A percentile compares a stretch with the other conserved stretches of the same genome.
Evolutionary conservation across 1,140 invertebrate species (phyloP).

Genomic region (Battus philenor): DNA sequence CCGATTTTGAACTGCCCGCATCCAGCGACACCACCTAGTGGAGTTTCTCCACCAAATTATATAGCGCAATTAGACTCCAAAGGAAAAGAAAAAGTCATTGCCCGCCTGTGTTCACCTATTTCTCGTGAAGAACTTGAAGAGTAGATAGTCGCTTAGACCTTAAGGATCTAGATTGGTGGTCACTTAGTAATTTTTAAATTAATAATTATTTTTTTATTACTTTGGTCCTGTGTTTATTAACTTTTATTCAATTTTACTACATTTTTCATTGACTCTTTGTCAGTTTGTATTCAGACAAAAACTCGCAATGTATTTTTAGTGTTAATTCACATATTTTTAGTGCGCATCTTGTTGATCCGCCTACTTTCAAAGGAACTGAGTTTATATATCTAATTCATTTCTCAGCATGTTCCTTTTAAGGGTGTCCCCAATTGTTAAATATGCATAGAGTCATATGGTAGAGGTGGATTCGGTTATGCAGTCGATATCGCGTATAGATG

Average conservation of each 20-base stretch:
- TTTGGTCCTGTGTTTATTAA: not conserved
- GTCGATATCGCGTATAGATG: constrained; percentile 63
- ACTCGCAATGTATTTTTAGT: not conserved
- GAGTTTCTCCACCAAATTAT: too few relatives aligned
- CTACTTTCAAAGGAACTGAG: not conserved
- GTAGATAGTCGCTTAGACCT: too few relatives aligned
- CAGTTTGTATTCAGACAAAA: not conserved
- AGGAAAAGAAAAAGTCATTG: too few relatives aligned
- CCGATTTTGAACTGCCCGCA: too few relatives aligned
- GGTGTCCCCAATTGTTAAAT: constrained; percentile 39
- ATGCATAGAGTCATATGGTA: constrained; percentile 54
- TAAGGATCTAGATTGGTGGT: too few relatives aligned
- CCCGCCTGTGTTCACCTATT: too few relatives aligned
- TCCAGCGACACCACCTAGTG: too few relatives aligned
- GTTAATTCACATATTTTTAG: not conserved
- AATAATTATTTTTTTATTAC: not conserved
- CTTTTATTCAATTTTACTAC: not conserved
- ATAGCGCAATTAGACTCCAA: too few relatives aligned
- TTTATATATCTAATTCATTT: constrained; percentile 28
- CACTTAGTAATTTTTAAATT: too few relatives aligned
- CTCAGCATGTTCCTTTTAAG: constrained; percentile 32
- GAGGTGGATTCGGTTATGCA: constrained; percentile 37
- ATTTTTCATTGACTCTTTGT: not conserved
- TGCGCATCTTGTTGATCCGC: too few relatives aligned
- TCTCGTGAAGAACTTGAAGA: too few relatives aligned